Percentiles rank a stretch among this genome's conserved stretches.
Evolutionary conservation across 2,888 invertebrate species (phyloP).

Genomic region (Heteropelma amictum): DNA sequence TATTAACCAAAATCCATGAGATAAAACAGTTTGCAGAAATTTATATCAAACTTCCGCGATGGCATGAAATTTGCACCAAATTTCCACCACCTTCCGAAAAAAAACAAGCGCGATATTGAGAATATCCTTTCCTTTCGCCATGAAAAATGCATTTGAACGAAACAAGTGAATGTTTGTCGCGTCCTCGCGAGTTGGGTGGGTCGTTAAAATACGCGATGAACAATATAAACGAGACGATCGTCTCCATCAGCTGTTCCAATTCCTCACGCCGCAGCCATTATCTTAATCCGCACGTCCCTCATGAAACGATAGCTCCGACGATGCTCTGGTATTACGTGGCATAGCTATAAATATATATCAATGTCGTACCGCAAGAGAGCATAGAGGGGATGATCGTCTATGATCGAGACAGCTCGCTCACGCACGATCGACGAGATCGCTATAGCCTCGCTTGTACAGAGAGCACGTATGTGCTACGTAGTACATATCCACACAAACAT

Average conservation of each 20-base stretch:
- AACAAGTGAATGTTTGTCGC: background rate
- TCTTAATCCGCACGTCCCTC: constrained; percentile 54
- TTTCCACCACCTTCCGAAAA: too few species aligned
- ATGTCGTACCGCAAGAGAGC: background rate
- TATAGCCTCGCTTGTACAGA: constrained; percentile 4
- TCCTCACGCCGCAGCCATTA: constrained; percentile 52
- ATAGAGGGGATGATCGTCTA: constrained; percentile 17
- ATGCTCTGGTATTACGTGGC: constrained; percentile 26
- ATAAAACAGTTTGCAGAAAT: too few species aligned
- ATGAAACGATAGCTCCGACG: constrained; percentile 16
- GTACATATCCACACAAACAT: too few species aligned
- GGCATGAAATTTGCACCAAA: too few species aligned
- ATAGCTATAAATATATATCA: background rate
- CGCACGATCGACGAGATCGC: constrained; percentile 36
- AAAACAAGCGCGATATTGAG: too few species aligned
- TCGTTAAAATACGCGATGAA: constrained; percentile 18
- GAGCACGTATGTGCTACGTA: background rate
- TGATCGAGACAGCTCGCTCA: constrained; percentile 41
- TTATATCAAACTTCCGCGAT: too few species aligned
- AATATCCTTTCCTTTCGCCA: too few species aligned
- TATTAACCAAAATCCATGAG: too few species aligned
- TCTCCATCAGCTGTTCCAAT: constrained; percentile 49
- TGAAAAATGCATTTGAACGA: too few species aligned
- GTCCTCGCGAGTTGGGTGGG: background rate
- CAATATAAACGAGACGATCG: constrained; percentile 40